Base-by-base conservation (phyloP, 1,140 invertebrate genomes). In the Cepaea nemoralis region DNA sequence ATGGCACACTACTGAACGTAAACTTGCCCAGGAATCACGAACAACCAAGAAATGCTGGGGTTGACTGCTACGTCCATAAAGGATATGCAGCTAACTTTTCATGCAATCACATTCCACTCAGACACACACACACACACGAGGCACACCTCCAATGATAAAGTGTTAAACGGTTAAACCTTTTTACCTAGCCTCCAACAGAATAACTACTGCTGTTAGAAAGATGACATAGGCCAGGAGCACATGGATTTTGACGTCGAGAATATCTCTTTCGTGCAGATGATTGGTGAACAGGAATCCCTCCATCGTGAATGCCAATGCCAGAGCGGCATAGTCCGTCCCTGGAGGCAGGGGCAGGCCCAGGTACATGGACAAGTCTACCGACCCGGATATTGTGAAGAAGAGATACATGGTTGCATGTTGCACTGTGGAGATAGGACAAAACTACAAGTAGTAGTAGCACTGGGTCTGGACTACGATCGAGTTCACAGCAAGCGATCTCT, bases 321-420 rank as follows among this genome's bases (percentile, higher is more conserved):
- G 87, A 0, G 88, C 82, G 0, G 90, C 84, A 81, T 93, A 93
- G 63, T 93, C 92, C 5, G 90, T 85, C 80, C 90, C 87, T 81
- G 86, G 85, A 8, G 90, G 89, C 0, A 92, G 84, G 3, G 92
- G 91, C 3, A 91, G 80, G 40, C 88, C 83, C 83, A 90, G 89
- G 75, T 89, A 85, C 6, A 86, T 66, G 1, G 92, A 45, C 3
- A 93, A 83, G 70, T 93, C 93, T 22, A 93, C 80, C 0, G 92
- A 81, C 39, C 91, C 91, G 39, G 89, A 90, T 10, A 93, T 66
- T 27, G 90, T 91, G 83, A 93, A 93, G 82, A 92, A 92, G 85
- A 92, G 91, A 86, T 91, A 93, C 93, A 93, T 93, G 0, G 92
- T 93, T 22, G 92, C 92, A 84, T 93, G 93, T 81, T 93, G 93